phyloP scores from a whole-genome alignment of 1,140 invertebrate species.

The Caenorhabditis remanei region DNA sequence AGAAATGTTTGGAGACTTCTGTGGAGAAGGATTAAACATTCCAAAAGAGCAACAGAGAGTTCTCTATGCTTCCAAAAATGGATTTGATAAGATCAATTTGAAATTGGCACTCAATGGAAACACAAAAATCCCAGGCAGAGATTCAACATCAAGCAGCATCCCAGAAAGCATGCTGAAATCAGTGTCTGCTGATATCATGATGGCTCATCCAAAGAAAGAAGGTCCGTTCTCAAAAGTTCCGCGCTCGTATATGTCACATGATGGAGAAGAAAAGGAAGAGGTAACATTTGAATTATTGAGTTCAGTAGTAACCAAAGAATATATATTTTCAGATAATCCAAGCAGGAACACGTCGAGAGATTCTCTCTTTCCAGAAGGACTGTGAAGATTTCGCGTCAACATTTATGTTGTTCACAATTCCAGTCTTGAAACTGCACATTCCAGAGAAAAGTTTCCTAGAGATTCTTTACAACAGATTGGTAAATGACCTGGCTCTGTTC shows the following conservation, averaged over 20 bases:
- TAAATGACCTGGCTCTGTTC: slow-evolving; percentile 63
- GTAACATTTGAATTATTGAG: background rate
- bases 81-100: slow-evolving; percentile 44
- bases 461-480: slow-evolving; percentile 63
- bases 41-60: slow-evolving; percentile 17
- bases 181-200: slow-evolving; percentile 45
- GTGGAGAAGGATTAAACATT: slow-evolving; percentile 6
- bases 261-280: slow-evolving; percentile 37
- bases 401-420: slow-evolving; percentile 36
- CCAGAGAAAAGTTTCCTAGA: slow-evolving; percentile 57
- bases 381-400: slow-evolving; percentile 41
- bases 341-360: slow-evolving; percentile 58
- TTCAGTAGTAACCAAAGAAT: background rate
- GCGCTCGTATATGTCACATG: slow-evolving; percentile 19
- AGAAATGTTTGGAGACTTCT: slow-evolving; percentile 52
- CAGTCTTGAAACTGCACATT: slow-evolving; percentile 35
- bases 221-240: slow-evolving; percentile 54
- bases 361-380: slow-evolving; percentile 26
- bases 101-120: background rate
- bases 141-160: background rate
- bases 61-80: slow-evolving; percentile 29
- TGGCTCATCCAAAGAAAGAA: slow-evolving; percentile 56
- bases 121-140: background rate
- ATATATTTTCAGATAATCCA: slow-evolving; percentile 41
- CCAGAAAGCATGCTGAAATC: slow-evolving; percentile 52